A percentile compares a stretch with the other conserved stretches of the same genome.
These are phyloP conservation scores for Acleris cristana DNA, from an alignment of 2,888 invertebrate genomes.

Conservation along the genomic window DNA sequence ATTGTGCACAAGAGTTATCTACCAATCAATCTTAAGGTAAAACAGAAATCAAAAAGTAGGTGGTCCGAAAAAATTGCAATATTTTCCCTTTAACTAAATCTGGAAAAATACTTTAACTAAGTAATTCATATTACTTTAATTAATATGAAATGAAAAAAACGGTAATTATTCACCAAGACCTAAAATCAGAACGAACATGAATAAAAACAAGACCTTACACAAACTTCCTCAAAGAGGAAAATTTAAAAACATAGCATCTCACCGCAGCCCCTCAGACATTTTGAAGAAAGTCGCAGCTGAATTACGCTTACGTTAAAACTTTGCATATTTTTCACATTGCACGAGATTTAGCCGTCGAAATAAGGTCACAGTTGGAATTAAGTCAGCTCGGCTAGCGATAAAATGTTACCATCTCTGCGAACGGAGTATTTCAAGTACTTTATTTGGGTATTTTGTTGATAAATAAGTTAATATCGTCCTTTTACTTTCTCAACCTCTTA, in stretches of 20 bases:
- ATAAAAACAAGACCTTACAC: neutral
- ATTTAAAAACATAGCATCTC: constrained; percentile 1
- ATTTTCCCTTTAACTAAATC: too few relatives aligned
- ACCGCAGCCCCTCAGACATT: constrained; percentile 14
- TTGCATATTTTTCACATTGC: constrained; percentile 38
- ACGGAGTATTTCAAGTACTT: neutral
- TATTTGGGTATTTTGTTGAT: neutral
- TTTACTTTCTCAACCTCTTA: too few relatives aligned
- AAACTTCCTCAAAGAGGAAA: constrained; percentile 1
- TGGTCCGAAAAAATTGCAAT: too few relatives aligned
- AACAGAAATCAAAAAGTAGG: too few relatives aligned
- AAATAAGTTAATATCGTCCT: neutral
- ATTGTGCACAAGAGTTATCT: too few relatives aligned
- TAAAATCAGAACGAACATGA: neutral
- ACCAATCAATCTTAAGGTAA: too few relatives aligned
- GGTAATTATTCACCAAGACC: neutral
- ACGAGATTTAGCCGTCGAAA: constrained; percentile 23
- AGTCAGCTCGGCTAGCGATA: constrained; percentile 11
- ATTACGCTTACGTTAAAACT: constrained; percentile 28
- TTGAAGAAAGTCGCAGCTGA: constrained; percentile 19
- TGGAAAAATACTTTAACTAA: too few relatives aligned
- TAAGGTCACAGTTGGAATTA: constrained; percentile 26
- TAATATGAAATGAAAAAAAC: too few relatives aligned
- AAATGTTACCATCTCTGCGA: constrained; percentile 11
- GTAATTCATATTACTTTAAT: too few relatives aligned